phyloP scores from a whole-genome alignment of 2,888 invertebrate genomes.

The Catocala fraxini region DNA sequence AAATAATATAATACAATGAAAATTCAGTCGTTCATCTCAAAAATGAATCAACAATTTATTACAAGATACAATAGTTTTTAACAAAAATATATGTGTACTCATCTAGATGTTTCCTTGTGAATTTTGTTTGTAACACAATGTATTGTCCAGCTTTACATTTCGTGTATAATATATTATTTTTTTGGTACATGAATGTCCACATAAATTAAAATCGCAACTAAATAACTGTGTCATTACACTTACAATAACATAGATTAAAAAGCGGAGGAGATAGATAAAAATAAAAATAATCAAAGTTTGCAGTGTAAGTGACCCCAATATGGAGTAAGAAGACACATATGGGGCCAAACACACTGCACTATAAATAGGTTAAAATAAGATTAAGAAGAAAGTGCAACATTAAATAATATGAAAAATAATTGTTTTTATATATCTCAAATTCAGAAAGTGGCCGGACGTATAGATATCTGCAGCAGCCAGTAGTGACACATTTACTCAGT shows the following conservation, averaged over 20 bases:
- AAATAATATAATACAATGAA: conserved; percentile 70
- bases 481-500: conserved; percentile 70
- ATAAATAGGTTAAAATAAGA: neutral
- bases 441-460: conserved; percentile 9
- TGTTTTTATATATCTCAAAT: conserved; percentile 18
- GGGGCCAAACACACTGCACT: too few species aligned
- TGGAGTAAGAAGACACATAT: too few species aligned
- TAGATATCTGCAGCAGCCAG: conserved; percentile 35
- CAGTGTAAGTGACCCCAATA: neutral
- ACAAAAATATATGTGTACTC: conserved; percentile 82
- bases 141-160: conserved; percentile 64
- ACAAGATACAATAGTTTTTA: conserved; percentile 73
- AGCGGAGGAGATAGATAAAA: neutral
- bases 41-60: conserved; percentile 81
- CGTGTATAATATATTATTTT: conserved; percentile 65
- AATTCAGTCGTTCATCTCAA: conserved; percentile 75
- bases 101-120: conserved; percentile 51
- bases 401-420: conserved; percentile 9
- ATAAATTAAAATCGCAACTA: conserved; percentile 68
- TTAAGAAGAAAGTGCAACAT: conserved; percentile 6
- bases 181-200: conserved; percentile 82
- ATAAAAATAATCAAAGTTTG: neutral
- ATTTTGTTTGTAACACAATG: conserved; percentile 57
- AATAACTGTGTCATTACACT: conserved; percentile 70
- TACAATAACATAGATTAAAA: conserved; percentile 10